A percentile compares a stretch with the other conserved stretches of the same genome.
phyloP scores from a whole-genome alignment of 2,797 vertebrate species.

The Clarias pachynema region DNA sequence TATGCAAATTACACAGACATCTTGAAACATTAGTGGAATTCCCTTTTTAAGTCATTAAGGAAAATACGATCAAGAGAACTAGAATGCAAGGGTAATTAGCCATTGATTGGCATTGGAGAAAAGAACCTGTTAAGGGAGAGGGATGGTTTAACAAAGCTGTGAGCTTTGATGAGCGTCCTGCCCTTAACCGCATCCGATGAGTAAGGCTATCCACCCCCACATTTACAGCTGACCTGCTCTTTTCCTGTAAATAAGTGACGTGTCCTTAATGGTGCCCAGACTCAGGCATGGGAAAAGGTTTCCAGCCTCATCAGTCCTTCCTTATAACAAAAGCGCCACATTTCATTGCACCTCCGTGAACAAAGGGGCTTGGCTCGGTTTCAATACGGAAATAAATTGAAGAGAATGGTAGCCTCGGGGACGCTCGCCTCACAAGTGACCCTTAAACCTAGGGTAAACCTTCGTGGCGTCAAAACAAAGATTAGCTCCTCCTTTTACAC shows the following conservation, averaged over 20 bases:
- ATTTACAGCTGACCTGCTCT: conserved; percentile 75
- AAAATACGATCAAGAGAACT: conserved; percentile 75
- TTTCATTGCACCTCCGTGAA: conserved; percentile 52
- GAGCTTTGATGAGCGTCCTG: conserved; percentile 74
- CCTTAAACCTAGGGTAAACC: conserved; percentile 56
- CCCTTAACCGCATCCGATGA: conserved; percentile 83
- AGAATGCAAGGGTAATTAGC: conserved; percentile 73
- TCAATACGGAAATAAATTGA: conserved; percentile 45
- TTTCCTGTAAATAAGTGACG: conserved; percentile 83
- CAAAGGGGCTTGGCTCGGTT: conserved; percentile 45
- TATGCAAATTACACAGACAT: not conserved
- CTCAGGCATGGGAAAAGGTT: conserved; percentile 57
- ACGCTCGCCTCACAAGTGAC: conserved; percentile 49
- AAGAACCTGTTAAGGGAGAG: conserved; percentile 68
- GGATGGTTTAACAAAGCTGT: conserved; percentile 71
- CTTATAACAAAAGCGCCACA: conserved; percentile 54
- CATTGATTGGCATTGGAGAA: conserved; percentile 69
- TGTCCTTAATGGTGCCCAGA: conserved; percentile 77
- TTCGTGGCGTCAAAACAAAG: conserved; percentile 51
- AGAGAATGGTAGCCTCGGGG: conserved; percentile 42
- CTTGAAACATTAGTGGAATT: not conserved
- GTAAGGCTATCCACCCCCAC: conserved; percentile 73
- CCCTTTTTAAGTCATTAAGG: conserved; percentile 68
- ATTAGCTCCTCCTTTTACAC: conserved; percentile 50
- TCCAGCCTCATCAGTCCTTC: conserved; percentile 59